Conservation (phyloP, 2,888 invertebrate species). For the Tetragnatha montana region DNA sequence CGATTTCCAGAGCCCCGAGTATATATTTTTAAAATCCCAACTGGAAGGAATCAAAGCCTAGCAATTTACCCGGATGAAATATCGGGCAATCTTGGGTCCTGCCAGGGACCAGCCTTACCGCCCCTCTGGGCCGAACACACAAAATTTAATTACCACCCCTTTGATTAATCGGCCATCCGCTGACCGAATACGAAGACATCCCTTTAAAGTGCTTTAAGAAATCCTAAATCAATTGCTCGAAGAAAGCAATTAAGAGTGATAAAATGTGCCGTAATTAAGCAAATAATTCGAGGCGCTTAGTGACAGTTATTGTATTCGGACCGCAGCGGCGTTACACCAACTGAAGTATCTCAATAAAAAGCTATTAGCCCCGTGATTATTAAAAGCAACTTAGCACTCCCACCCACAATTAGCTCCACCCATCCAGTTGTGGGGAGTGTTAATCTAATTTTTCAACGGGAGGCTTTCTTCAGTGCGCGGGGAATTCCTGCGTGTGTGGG, state of each 20-base stretch:
- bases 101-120: neutral
- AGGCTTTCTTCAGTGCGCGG: neutral
- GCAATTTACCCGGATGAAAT: constrained; percentile 42
- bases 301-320: constrained; percentile 37
- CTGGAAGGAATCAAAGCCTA: constrained; percentile 12
- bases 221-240: constrained; percentile 58
- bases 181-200: constrained; percentile 55
- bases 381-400: constrained; percentile 37
- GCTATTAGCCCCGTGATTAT: constrained; percentile 48
- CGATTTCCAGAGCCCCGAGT: neutral
- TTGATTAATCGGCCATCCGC: constrained; percentile 51
- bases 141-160: constrained; percentile 51
- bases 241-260: constrained; percentile 51
- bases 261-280: constrained; percentile 60
- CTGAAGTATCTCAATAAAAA: constrained; percentile 53
- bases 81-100: constrained; percentile 15
- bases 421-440: constrained; percentile 25
- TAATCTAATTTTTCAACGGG: constrained; percentile 42
- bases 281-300: constrained; percentile 63
- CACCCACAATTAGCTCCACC: constrained; percentile 37
- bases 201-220: constrained; percentile 48
- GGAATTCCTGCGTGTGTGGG: neutral
- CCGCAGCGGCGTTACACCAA: neutral
- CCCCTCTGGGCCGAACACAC: constrained; percentile 11
- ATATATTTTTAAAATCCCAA: neutral